Evolutionary conservation across 1,140 invertebrate species (phyloP), one percentile per base, ranked within the genome.

Genomic region (Rhynchophorus ferrugineus): DNA sequence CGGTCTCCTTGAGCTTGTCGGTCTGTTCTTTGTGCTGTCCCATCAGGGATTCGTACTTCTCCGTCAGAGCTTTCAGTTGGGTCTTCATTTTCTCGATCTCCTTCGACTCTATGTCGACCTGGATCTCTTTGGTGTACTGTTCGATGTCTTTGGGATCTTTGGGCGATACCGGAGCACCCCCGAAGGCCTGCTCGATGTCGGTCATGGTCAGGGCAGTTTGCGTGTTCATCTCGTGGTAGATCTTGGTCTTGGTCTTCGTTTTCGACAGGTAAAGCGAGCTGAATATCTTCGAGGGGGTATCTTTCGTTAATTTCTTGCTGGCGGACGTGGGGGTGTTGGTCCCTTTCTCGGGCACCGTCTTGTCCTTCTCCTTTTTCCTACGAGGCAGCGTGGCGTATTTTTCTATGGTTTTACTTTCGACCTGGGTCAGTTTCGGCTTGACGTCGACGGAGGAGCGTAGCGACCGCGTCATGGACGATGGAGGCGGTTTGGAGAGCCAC

Each of bases 321-420:
- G 33, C 39, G 46, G 65, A 51, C 29, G 57, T 41, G 13, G 63
- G 62, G 45, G 42, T 68, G 55, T 67, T 74, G 46, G 64, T n/a
- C 62, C 19, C 58, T 45, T 61, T 69, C 33, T 74, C 62, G 68
- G 75, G 57, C 67, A 72, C 33, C 53, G 70, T 46, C 65, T 73
- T 54, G 73, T 79, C 56, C 79, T 73, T 53, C 73, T 80, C 56
- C 79, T 73, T 74, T 43, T 75, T 74, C 36, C 84, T 74, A n/a
- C 87, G 75, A 0, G 86, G 86, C 7, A 89, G 64, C 0, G 87
- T 89, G 1, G 82, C 85, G 41, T 85, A 87, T 58, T 82, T 81
- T 47, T 86, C 82, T 3, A 82, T 71, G 0, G 80, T 34, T 60
- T 72, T 80, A 56, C 60, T 77, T 60, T 69, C 81, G 57, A 64